A percentile compares a stretch with the other conserved stretches of the same genome.
These are phyloP conservation scores for Orchesella flavescens DNA, from an alignment of 2,888 invertebrate genomes.

Conservation along the genomic window DNA sequence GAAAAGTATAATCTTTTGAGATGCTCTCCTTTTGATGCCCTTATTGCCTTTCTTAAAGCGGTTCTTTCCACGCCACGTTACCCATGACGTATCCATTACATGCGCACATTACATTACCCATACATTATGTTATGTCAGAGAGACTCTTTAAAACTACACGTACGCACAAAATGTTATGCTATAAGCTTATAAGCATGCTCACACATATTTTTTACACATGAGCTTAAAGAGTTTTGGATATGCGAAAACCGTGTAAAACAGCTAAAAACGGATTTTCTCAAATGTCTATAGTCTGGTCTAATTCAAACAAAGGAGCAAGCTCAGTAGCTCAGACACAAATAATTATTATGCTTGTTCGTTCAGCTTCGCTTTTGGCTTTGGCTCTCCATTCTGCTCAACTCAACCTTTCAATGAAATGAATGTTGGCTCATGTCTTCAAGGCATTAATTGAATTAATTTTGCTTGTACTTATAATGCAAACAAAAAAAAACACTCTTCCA, in stretches of 20 bases:
- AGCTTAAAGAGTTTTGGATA: not conserved
- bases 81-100: slow-evolving; percentile 62
- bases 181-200: not conserved
- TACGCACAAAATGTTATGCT: not conserved
- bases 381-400: too few species aligned
- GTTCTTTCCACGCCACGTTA: slow-evolving; percentile 56
- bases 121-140: not conserved
- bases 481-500: not conserved
- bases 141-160: not conserved
- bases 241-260: not conserved
- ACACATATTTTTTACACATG: not conserved
- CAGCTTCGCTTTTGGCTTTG: too few species aligned
- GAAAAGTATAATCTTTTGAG: slow-evolving; percentile 42
- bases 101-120: not conserved
- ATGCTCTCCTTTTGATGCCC: slow-evolving; percentile 64
- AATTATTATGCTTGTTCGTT: too few species aligned
- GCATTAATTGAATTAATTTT: slow-evolving; percentile 14
- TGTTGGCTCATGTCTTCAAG: not conserved
- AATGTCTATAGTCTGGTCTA: too few species aligned
- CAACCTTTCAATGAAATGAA: slow-evolving; percentile 6
- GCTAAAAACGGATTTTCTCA: not conserved
- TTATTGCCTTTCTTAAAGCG: slow-evolving; percentile 57
- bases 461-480: not conserved
- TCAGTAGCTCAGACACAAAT: too few species aligned
- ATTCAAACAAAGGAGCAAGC: too few species aligned